Evolutionary conservation across 2,797 vertebrate genomes (phyloP).

Genomic region (Spinus olivaceus): DNA sequence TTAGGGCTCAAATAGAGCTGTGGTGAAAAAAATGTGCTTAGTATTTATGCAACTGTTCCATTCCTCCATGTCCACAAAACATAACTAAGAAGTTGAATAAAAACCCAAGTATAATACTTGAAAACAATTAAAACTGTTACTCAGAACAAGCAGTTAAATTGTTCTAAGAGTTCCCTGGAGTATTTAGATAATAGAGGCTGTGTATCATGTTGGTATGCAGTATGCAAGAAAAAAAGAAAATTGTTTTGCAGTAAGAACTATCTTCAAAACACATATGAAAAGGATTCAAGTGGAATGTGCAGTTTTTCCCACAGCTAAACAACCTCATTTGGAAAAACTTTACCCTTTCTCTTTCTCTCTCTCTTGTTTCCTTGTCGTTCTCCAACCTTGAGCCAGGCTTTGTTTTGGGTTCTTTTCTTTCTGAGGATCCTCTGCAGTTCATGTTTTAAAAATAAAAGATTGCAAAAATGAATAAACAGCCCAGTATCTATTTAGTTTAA

Average conservation of each 20-base stretch:
- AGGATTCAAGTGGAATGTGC: background rate
- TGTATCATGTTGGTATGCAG: background rate
- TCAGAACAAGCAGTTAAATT: conserved; percentile 7
- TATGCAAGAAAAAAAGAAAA: background rate
- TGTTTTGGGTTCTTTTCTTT: conserved; percentile 73
- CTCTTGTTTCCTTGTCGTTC: conserved; percentile 76
- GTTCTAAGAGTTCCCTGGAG: background rate
- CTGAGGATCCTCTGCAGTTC: conserved; percentile 77
- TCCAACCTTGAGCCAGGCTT: conserved; percentile 76
- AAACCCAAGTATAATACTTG: background rate
- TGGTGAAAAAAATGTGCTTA: background rate
- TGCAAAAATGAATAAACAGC: background rate
- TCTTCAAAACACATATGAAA: background rate
- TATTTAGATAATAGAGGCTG: background rate
- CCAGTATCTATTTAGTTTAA: background rate
- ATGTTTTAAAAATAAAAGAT: conserved; percentile 42
- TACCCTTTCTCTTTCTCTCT: conserved; percentile 59
- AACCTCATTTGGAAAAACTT: background rate
- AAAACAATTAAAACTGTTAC: background rate
- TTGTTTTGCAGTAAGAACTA: background rate
- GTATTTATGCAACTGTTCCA: background rate
- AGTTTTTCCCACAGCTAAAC: background rate
- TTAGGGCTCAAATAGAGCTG: background rate
- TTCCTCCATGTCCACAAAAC: background rate
- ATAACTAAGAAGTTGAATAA: background rate